phyloP scores from a whole-genome alignment of 2,797 vertebrate species.

The Hydrolagus colliei region DNA sequence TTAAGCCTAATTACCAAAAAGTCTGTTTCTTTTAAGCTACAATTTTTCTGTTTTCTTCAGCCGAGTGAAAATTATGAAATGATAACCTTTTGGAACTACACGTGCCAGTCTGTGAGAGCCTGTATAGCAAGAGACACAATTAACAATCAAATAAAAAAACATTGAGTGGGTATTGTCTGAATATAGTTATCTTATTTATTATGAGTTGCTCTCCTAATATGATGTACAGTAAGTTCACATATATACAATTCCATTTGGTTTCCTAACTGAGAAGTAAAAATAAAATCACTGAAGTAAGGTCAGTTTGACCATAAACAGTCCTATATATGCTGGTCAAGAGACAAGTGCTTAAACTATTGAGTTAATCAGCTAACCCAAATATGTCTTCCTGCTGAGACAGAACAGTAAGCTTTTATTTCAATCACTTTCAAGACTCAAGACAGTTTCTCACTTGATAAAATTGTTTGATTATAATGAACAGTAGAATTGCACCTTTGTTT shows the following conservation, averaged over 20 bases:
- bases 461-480: no score
- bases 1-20: not conserved
- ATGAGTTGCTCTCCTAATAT: not conserved
- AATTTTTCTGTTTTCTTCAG: not conserved
- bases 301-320: not conserved
- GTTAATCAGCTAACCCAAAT: not conserved
- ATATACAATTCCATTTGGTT: not conserved
- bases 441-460: no score
- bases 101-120: not conserved
- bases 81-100: not conserved
- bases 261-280: not conserved
- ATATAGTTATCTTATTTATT: not conserved
- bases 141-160: not conserved
- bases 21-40: not conserved
- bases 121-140: not conserved
- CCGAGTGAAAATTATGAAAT: no score
- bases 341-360: not conserved
- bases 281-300: not conserved
- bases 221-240: not conserved
- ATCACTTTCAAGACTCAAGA: not conserved
- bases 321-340: not conserved
- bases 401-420: not conserved
- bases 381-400: not conserved
- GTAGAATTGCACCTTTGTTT: no score
- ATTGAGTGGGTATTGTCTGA: no score